Percentiles rank a stretch among this genome's conserved stretches.
These are phyloP conservation scores for Erethizon dorsatum DNA, from an alignment of 2,797 vertebrate genomes.

Conservation along the genomic window DNA sequence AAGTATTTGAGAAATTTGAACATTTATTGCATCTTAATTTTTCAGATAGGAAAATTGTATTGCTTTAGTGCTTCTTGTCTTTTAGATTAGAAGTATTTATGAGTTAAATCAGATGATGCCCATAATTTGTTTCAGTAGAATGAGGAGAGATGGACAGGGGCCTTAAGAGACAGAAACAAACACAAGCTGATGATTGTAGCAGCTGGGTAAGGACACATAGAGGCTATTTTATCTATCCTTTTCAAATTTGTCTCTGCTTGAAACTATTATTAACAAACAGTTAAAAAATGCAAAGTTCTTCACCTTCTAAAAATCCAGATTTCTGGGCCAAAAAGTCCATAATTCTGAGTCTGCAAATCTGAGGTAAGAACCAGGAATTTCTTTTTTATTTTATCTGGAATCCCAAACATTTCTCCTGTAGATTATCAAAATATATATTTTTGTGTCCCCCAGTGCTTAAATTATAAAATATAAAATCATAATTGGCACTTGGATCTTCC, in stretches of 20 bases:
- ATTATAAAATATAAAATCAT: conserved; percentile 17
- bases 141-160: not conserved
- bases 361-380: not conserved
- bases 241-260: not conserved
- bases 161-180: not conserved
- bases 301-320: not conserved
- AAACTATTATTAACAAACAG: not conserved
- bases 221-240: not conserved
- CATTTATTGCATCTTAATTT: not conserved
- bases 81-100: not conserved
- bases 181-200: not conserved
- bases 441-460: not conserved
- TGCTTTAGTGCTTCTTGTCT: not conserved
- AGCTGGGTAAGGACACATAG: not conserved
- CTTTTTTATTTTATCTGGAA: not conserved
- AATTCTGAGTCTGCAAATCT: not conserved
- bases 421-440: not conserved
- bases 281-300: not conserved
- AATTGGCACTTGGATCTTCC: not conserved
- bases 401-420: not conserved
- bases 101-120: not conserved
- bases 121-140: not conserved
- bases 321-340: not conserved
- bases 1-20: not conserved
- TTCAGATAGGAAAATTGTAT: not conserved